Base-by-base conservation (phyloP, 2,113 vertebrate genomes). In the Campylomormyrus tamandua region DNA sequence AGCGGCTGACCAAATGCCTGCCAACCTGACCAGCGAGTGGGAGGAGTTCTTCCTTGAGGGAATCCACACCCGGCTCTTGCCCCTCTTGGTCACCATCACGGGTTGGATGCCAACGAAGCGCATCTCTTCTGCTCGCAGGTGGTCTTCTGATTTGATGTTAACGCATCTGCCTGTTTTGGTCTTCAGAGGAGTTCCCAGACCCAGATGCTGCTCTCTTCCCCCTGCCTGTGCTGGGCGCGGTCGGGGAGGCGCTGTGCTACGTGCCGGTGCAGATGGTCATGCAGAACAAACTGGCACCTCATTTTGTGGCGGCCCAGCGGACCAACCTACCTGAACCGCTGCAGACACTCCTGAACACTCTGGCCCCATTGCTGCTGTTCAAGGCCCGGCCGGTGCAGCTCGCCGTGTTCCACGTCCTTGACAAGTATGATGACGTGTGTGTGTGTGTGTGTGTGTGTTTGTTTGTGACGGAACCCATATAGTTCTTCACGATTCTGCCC, bases 1-100 rank as follows among this genome's bases (percentile, higher is more conserved):
- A n/a, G 90, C 92, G 11, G 84, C 90, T 90, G 95, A 95, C 94
- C 94, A 91, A 39, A 94, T 99, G 92, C 98, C 98, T 10, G 66
- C 93, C 70, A 96, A 97, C 84, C 96, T 99, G 62, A 90, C 93
- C 52, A 93, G 90, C 2, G 98, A 99, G 95, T 99, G 98, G 98
- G 95, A 94, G 13, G 98, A 98, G 87, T 99, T 99, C 95, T 99
- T 99, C 90, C 93, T 97, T 5, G 97, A 97, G 84, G 98, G 98
- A 92, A 96, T 99, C 93, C 96, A 97, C 94, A 97, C 93, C 93
- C 94, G 98, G 93, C 94, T 99, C 52, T 94, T 99, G 91, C 97
- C 97, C 88, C 95, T 99, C 92, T 95, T 98, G 90, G 94, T 98
- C 91, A 97, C 94, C 89, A 94, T 98, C 92, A 96, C 97, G 94